Percentiles rank a stretch among this genome's conserved stretches.
These are phyloP conservation scores for Philhelius pedissequus DNA, from an alignment of 2,888 invertebrate species.

Conservation along the genomic window DNA sequence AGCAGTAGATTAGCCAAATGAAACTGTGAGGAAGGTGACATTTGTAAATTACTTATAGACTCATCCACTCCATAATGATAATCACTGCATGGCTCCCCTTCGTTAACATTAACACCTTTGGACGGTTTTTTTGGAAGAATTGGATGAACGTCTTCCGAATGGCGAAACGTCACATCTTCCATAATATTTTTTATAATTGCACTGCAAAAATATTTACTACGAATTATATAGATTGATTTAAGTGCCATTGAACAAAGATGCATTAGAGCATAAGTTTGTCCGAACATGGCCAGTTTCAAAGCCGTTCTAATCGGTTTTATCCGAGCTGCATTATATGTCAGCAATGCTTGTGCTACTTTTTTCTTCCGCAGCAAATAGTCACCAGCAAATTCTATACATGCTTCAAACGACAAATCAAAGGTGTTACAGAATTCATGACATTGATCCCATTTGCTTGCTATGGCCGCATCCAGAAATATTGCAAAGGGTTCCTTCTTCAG, in stretches of 20 bases:
- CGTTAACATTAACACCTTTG: slow-evolving; percentile 70
- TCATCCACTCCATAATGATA: slow-evolving; percentile 77
- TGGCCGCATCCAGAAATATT: slow-evolving; percentile 77
- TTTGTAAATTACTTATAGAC: slow-evolving; percentile 76
- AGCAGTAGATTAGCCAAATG: slow-evolving; percentile 78
- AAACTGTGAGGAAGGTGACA: slow-evolving; percentile 79
- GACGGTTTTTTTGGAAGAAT: slow-evolving; percentile 72
- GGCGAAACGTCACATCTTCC: slow-evolving; percentile 75
- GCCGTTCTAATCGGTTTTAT: slow-evolving; percentile 79
- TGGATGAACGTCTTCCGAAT: slow-evolving; percentile 75
- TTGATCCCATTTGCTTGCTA: slow-evolving; percentile 75
- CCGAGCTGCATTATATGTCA: slow-evolving; percentile 89
- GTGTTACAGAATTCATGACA: slow-evolving; percentile 79
- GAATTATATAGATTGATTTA: slow-evolving; percentile 76
- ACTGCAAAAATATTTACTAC: slow-evolving; percentile 74
- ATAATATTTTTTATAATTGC: slow-evolving; percentile 73
- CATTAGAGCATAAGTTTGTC: slow-evolving; percentile 78
- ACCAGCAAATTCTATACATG: slow-evolving; percentile 87
- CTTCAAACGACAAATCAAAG: slow-evolving; percentile 77
- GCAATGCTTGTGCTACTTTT: slow-evolving; percentile 87
- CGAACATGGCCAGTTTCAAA: slow-evolving; percentile 78
- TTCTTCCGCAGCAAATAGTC: slow-evolving; percentile 88
- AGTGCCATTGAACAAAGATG: slow-evolving; percentile 79
- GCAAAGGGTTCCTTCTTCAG: slow-evolving; percentile 77
- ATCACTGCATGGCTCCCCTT: slow-evolving; percentile 76